These are phyloP conservation scores for Thamnophis sirtalis DNA, from an alignment of 2,113 vertebrate species.

Conservation along the genomic window DNA sequence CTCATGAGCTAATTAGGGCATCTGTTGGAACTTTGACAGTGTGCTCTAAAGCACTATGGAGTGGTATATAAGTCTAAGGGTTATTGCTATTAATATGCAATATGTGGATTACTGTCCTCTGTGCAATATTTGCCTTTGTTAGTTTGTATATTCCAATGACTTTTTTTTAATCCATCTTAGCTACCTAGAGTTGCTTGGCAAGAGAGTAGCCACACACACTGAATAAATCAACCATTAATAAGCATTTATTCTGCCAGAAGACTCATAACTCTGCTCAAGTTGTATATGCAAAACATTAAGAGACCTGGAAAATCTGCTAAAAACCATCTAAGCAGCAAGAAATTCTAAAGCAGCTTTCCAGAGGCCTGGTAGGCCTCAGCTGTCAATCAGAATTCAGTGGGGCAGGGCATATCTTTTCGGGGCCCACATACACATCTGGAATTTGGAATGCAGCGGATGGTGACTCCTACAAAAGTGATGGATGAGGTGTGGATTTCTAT, in stretches of 20 bases:
- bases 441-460: neutral
- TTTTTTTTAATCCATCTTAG: neutral
- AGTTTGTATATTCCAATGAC: neutral
- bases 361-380: neutral
- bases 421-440: neutral
- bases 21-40: no score
- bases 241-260: neutral
- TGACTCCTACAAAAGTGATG: neutral
- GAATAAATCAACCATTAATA: neutral
- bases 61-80: no score
- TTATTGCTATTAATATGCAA: no score
- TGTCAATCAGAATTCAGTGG: neutral
- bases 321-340: neutral
- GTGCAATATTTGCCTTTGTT: neutral
- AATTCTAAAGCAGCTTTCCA: neutral
- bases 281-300: neutral
- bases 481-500: neutral
- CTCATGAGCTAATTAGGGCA: no score
- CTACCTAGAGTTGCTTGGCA: neutral
- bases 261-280: neutral
- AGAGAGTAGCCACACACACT: neutral
- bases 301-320: neutral
- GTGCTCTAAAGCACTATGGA: neutral
- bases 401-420: neutral
- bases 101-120: neutral